These are phyloP conservation scores for Brienomyrus longianalis DNA, from an alignment of 2,113 vertebrate species.

Conservation along the genomic window DNA sequence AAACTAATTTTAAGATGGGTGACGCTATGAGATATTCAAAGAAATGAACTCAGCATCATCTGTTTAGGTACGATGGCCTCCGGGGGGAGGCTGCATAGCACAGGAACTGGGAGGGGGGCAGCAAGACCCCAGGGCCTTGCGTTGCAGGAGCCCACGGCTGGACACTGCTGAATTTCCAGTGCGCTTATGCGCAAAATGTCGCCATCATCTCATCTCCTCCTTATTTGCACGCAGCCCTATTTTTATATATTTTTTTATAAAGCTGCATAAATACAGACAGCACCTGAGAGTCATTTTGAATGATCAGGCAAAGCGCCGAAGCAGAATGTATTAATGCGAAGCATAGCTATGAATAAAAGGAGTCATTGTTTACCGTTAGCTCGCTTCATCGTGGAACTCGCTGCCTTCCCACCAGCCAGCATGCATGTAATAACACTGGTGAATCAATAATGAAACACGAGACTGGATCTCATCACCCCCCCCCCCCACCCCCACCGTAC, in stretches of 20 bases:
- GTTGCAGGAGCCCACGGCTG: not conserved
- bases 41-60: not conserved
- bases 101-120: not conserved
- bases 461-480: not conserved
- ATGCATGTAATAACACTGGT: not conserved
- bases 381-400: not conserved
- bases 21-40: not conserved
- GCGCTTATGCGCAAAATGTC: not conserved
- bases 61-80: not conserved
- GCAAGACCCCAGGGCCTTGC: not conserved
- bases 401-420: not conserved
- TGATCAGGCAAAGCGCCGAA: not conserved
- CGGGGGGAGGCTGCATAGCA: not conserved
- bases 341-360: not conserved
- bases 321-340: not conserved
- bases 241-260: no score
- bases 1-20: constrained; percentile 7
- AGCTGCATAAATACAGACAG: not conserved
- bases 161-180: not conserved
- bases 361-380: not conserved
- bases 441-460: not conserved
- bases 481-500: not conserved
- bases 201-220: not conserved
- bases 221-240: not conserved
- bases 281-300: not conserved